These are phyloP conservation scores for Oreohelix idahoensis DNA, from an alignment of 1,140 invertebrate species.

Conservation along the genomic window DNA sequence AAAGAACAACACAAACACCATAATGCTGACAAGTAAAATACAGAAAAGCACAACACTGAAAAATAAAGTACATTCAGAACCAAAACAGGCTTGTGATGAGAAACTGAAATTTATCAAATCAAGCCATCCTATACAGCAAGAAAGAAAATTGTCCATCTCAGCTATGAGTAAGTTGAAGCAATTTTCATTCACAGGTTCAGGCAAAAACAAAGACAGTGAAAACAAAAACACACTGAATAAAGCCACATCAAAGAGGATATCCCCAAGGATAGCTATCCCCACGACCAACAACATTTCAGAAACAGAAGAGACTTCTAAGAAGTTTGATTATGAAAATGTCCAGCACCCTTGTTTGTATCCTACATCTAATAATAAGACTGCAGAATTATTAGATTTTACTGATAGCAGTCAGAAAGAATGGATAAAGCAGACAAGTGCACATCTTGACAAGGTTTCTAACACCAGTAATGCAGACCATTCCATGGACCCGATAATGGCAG, in stretches of 20 bases:
- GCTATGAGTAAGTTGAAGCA: slow-evolving; percentile 47
- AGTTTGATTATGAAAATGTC: not conserved
- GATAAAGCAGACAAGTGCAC: not conserved
- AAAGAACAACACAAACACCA: not conserved
- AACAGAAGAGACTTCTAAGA: not conserved
- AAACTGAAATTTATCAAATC: not conserved
- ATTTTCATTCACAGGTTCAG: slow-evolving; percentile 43
- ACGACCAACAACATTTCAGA: not conserved
- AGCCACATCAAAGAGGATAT: not conserved
- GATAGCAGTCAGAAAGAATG: not conserved
- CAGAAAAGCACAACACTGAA: not conserved
- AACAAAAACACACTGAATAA: not conserved
- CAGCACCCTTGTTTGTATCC: not conserved
- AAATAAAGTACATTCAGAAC: slow-evolving; percentile 7
- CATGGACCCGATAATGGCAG: not conserved
- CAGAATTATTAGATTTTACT: not conserved
- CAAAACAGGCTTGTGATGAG: not conserved
- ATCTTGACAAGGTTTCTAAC: no score
- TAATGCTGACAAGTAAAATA: not conserved
- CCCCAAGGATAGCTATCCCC: not conserved
- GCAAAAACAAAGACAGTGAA: not conserved
- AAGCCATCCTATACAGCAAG: not conserved
- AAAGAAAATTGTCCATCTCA: slow-evolving; percentile 31
- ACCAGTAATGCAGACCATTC: not conserved
- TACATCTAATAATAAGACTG: no score